Evolutionary conservation across 2,888 invertebrate species (phyloP), one percentile per base, ranked within the genome.

Genomic region (Glaucopsyche alexis): DNA sequence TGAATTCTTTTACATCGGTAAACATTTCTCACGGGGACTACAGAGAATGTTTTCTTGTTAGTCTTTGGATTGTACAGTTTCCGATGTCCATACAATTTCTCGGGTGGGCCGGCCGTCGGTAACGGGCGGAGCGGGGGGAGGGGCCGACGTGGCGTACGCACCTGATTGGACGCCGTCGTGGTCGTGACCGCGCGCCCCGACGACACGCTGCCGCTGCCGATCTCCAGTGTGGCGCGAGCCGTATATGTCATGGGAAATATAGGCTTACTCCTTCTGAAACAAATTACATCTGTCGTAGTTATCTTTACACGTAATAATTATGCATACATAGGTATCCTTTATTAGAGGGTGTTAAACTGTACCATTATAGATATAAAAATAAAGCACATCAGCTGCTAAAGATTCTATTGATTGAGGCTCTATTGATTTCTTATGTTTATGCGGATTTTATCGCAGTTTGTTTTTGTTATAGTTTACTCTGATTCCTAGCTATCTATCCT

Each of bases 141-240:
- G 60, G 74, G 76, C 72, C 76, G 73, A 74, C 29, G 75, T 71
- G 77, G 73, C 77, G 84, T 90, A 90, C 92, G 90, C 90, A 92
- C 92, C 92, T 92, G 92, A 85, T 91, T 89, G 85, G 92, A 90
- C 76, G 92, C 87, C 82, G 93, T 90, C 86, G 92, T 91, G 87
- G 89, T 90, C 85, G 93, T 91, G 87, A 90, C 89, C 84, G 92
- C 91, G 88, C 93, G 92, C 87, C 91, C 91, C 85, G 90, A 86
- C 83, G 90, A 82, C 85, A 89, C 90, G 83, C 87, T 85, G 85
- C 89, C 88, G 86, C 90, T 89, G 84, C 91, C 93, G 84, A 93
- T 93, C 87, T 93, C 94, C 79, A 93, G 88, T 75, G 91, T 90
- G 74, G 93, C 92, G 81, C 92, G 90, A 81, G 93, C 91, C 80